Evolutionary conservation across 2,797 vertebrate genomes (phyloP), one percentile per base, ranked within the genome.

Genomic region (Gallinago solitaria): DNA sequence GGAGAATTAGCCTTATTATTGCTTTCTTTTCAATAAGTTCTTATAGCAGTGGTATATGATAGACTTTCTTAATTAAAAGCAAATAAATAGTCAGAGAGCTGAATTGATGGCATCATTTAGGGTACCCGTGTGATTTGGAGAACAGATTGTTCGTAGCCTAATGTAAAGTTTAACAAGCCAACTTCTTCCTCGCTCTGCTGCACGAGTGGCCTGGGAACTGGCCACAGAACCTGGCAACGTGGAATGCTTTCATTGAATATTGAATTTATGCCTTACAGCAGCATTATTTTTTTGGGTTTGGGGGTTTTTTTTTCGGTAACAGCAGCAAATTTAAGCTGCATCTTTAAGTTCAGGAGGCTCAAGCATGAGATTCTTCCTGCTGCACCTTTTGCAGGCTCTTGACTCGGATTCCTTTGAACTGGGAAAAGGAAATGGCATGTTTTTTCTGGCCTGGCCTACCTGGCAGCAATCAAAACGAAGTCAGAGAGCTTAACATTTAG

Each of bases 341-440:
- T 61, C 50, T 93, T 88, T 71, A 82, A 67, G 73, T 91, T 90
- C 41, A 82, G 85, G 93, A 94, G 1, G 2, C 78, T 97, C 86
- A 80, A 93, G 37, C 77, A 28, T 93, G 94, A 95, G 86, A 69
- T 75, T 94, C 94, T 71, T 96, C 60, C 81, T 95, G 71, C 80
- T 94, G 16, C 91, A 70, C 81, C 68, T 96, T 95, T 91, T 85
- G 69, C 94, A 95, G 88, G 81, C 90, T 96, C 88, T 96, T 92
- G 79, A 37, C 68, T 96, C 63, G 16, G 63, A 61, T 95, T 96
- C 70, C 89, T 96, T 93, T 96, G 91, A 79, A 94, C 74, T 73
- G 74, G 73, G 87, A 92, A 91, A 81, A 90, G 88, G 88, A 95
- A 96, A 97, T 92, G 2, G 0, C 21, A 33, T 95, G 84, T 94